These are phyloP conservation scores for Ptiloglossa arizonensis DNA, from an alignment of 1,140 invertebrate genomes.

Conservation along the genomic window DNA sequence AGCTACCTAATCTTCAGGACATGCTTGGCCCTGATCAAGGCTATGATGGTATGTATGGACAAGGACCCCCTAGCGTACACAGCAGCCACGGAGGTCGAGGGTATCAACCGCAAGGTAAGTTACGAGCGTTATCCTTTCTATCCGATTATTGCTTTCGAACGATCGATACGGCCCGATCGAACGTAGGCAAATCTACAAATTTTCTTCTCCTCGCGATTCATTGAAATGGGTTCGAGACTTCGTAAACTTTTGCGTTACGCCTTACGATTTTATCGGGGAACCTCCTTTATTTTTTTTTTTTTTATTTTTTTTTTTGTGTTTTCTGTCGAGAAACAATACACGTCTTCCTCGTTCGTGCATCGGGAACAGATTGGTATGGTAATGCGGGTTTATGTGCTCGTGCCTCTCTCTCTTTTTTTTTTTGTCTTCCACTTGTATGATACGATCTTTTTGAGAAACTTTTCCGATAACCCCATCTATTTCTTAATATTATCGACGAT, in stretches of 20 bases:
- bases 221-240: slow-evolving; percentile 16
- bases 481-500: slow-evolving; percentile 36
- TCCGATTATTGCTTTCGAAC: slow-evolving; percentile 53
- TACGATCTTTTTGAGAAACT: background rate
- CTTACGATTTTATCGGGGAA: background rate
- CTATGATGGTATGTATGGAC: slow-evolving; percentile 95
- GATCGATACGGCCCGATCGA: slow-evolving; percentile 31
- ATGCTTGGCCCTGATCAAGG: slow-evolving; percentile 95
- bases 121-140: slow-evolving; percentile 41
- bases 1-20: slow-evolving; percentile 88
- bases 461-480: slow-evolving; percentile 7
- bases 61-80: slow-evolving; percentile 91
- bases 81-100: slow-evolving; percentile 88
- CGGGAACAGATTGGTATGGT: slow-evolving; percentile 23
- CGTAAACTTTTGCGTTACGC: background rate
- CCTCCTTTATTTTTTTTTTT: too few species aligned
- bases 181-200: slow-evolving; percentile 30
- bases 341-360: slow-evolving; percentile 1
- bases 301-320: too few species aligned
- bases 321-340: background rate
- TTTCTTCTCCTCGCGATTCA: background rate
- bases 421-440: slow-evolving; percentile 17
- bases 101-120: slow-evolving; percentile 92
- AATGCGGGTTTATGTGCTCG: slow-evolving; percentile 28
- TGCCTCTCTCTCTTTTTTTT: too few species aligned